phyloP scores from a whole-genome alignment of 2,888 invertebrate genomes.

The Eupithecia tripunctaria region DNA sequence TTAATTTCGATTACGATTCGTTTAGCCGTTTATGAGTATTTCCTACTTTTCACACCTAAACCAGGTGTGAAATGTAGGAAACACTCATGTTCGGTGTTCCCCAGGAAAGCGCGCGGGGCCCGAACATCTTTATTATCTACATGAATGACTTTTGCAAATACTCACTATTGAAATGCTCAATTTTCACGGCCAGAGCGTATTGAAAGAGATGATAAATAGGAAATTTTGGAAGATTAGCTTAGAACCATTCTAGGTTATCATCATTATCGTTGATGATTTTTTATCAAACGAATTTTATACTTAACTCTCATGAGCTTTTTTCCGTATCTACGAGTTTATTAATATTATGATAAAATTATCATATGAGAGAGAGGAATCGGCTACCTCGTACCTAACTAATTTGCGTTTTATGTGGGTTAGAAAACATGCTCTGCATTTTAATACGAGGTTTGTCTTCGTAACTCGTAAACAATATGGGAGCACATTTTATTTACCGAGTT shows the following conservation, averaged over 20 bases:
- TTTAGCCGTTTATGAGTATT: not conserved
- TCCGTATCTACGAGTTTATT: no score
- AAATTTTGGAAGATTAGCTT: not conserved
- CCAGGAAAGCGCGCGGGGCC: not conserved
- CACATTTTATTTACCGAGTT: not conserved
- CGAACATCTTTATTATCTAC: not conserved
- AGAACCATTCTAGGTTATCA: not conserved
- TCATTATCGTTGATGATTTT: not conserved
- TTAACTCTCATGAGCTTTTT: not conserved
- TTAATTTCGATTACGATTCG: no score
- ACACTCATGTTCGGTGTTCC: not conserved
- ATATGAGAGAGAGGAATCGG: not conserved
- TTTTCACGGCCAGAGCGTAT: not conserved
- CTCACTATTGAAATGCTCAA: not conserved
- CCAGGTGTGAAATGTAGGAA: not conserved
- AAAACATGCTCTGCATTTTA: constrained; percentile 7
- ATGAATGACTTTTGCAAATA: not conserved
- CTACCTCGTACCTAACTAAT: not conserved
- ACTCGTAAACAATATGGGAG: no score
- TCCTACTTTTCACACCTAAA: no score
- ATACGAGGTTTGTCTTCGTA: not conserved
- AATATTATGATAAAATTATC: not conserved
- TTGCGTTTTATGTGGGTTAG: not conserved
- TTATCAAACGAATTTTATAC: not conserved
- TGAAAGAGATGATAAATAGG: not conserved